Percentiles rank a stretch among this genome's conserved stretches.
phyloP scores from a whole-genome alignment of 2,797 vertebrate species.

The Syncerus caffer region DNA sequence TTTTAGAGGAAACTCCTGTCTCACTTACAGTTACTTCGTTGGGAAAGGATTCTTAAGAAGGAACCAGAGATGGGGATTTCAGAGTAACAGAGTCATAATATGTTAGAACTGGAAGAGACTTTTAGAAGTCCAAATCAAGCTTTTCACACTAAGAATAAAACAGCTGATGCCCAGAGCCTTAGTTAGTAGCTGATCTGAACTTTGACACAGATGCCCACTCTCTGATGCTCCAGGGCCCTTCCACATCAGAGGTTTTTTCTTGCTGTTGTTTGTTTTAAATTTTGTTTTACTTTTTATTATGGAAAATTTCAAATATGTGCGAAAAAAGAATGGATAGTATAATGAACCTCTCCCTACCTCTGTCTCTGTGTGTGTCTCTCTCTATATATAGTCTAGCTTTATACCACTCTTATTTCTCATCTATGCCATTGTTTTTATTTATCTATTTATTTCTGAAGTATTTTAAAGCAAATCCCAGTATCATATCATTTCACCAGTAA shows the following conservation, averaged over 20 bases:
- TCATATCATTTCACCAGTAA: background rate
- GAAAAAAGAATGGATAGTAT: background rate
- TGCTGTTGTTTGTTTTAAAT: background rate
- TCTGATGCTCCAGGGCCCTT: background rate
- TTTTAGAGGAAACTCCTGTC: conserved; percentile 44
- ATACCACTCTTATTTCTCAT: conserved; percentile 3
- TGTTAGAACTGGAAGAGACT: background rate
- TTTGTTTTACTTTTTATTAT: conserved; percentile 34
- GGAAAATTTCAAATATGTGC: background rate
- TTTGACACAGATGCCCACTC: background rate
- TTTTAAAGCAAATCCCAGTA: conserved; percentile 16
- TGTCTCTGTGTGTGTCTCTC: background rate
- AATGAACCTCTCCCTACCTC: background rate
- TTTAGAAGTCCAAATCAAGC: background rate
- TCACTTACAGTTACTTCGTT: conserved; percentile 1
- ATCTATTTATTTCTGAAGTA: background rate
- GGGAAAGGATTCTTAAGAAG: conserved; percentile 35
- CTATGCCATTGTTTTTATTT: background rate
- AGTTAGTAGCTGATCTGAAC: background rate
- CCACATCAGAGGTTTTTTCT: background rate
- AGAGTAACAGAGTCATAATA: background rate
- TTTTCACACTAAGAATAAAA: background rate
- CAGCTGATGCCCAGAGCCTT: background rate
- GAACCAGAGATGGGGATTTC: conserved; percentile 45
- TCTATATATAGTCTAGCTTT: background rate